Evolutionary conservation across 1,140 invertebrate species (phyloP), one percentile per base, ranked within the genome.

Genomic region (Lepidostoma basale): DNA sequence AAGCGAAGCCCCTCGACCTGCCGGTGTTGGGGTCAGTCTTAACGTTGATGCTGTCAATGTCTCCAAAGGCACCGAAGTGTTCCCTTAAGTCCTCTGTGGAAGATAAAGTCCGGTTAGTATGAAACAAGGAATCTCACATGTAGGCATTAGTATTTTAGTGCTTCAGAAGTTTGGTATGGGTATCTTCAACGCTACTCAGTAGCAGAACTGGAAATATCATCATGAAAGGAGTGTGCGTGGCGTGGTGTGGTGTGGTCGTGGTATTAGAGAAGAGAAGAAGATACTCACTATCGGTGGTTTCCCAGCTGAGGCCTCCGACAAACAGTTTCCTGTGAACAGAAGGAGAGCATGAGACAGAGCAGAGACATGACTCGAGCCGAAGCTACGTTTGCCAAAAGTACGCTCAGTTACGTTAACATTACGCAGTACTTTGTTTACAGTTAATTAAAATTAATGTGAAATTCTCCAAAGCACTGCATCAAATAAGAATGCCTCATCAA

Each of bases 241-340:
- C 5, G 14, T 2, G 14, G 1, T 36, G 10, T 5, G 14, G 14
- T 36, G 14, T 3, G 10, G 10, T 36, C 5, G 14, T 20, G 6
- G 44, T 5, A 22, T 5, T 47, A 22, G 22, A 47, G 3, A n/a
- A 52, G 10, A 14, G 16, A 14, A 14, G n/a, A 56, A 20, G 20
- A 69, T 79, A 92, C 93, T 94, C 86, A 98, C 96, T 96, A 83
- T 98, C 95, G 80, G 94, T 94, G 18, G 96, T 98, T 87, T 97
- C 94, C 95, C 96, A 98, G 86, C 94, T 97, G 68, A 98, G 84
- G 67, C 95, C 96, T 77, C 96, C 96, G 83, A 98, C 94, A 89
- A 98, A 98, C 73, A 98, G 88, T 89, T 98, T 98, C 86, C 96
- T 98, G 89, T 75, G 90, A 93, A 84, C 76, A 82, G 79, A 79